phyloP scores from a whole-genome alignment of 2,797 vertebrate species.

The Cheirogaleus major region DNA sequence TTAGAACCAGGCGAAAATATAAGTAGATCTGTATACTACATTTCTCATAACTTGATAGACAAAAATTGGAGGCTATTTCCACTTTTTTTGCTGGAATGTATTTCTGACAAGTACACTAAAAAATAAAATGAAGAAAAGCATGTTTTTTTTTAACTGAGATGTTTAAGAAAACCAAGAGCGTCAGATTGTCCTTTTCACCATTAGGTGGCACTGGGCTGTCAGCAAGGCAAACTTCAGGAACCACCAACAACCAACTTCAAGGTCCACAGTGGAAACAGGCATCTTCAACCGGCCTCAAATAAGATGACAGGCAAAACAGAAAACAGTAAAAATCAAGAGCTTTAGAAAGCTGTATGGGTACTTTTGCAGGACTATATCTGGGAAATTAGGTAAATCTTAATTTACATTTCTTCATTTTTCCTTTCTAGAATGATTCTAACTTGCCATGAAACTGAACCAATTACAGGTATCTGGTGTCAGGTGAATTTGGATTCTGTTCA shows the following conservation, averaged over 20 bases:
- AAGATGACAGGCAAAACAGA: not conserved
- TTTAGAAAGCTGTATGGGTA: not conserved
- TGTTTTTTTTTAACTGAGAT: not conserved
- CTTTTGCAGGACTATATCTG: not conserved
- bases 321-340: not conserved
- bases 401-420: not conserved
- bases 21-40: not conserved
- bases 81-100: not conserved
- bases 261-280: not conserved
- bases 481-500: not conserved
- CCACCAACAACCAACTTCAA: not conserved
- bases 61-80: not conserved
- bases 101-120: slow-evolving; percentile 15
- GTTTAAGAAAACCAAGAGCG: not conserved
- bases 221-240: not conserved
- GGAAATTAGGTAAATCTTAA: not conserved
- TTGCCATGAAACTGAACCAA: not conserved
- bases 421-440: not conserved
- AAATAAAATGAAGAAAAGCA: not conserved
- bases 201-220: slow-evolving; percentile 56
- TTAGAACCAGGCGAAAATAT: not conserved
- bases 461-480: not conserved
- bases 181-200: not conserved
- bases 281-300: not conserved
- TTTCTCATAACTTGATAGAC: not conserved